Evolutionary conservation across 2,797 vertebrate genomes (phyloP), one percentile per base, ranked within the genome.

Genomic region (Sebastes hubbsi): DNA sequence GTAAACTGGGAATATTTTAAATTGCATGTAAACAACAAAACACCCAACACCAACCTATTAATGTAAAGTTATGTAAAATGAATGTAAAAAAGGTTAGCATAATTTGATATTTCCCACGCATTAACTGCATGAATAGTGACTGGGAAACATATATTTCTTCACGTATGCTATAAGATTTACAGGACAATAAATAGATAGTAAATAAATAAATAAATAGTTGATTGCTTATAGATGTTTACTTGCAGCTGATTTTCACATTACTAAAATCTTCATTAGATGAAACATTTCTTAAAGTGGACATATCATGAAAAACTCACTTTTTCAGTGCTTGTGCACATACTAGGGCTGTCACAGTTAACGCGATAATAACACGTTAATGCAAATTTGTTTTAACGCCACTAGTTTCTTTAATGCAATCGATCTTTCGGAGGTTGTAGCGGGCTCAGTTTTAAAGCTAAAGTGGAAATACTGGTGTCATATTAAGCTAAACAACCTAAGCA

Each of bases 241-340:
- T 25, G 6, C 24, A 13, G 9, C 25, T 46, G 67, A 69, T 49
- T 22, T 49, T 34, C 49, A 58, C 25, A 36, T 75, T 20, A 4
- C 4, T 18, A 2, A 22, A 30, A 2, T 29, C 7, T 36, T 29
- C 38, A 29, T 1, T 10, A 1, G 8, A 3, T 10, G 1, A 62
- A 22, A 36, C 27, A 10, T 12, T 52, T 30, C 2, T 27, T 2
- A 52, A 22, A 22, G 32, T 0, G 12, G 0, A n/a, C 60, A 62
- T 60, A 13, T 22, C 32, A 36, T 16, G n/a, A 63, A 38, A 32
- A 34, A 62, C 20, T 8, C 8, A 24, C 20, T 38, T 22, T 63
- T 11, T 8, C 20, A 5, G n/a, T 64, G 22, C 22, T 64, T 64
- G n/a, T 63, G 20, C 30, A n/a, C 20, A 14, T 36, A 8, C 32